Conservation (phyloP, 1,140 invertebrate genomes). For the Matsumurasca onukii region DNA sequence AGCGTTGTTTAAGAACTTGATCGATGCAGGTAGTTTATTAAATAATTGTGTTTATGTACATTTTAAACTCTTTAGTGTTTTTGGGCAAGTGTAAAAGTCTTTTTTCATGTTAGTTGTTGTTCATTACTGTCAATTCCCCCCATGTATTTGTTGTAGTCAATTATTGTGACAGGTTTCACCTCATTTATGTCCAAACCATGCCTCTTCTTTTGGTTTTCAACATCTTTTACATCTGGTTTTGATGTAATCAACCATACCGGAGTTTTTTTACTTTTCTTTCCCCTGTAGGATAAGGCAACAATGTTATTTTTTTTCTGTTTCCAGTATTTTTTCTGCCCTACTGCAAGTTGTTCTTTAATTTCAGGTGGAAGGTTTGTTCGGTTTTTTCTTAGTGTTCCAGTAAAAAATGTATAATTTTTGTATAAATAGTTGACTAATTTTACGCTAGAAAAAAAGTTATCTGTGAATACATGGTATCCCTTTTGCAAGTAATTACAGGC, state of each 20-base stretch:
- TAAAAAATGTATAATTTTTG: not conserved
- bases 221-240: not conserved
- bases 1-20: no score
- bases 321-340: not conserved
- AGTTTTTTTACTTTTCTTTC: not conserved
- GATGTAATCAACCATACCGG: not conserved
- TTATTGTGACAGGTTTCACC: not conserved
- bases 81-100: no score
- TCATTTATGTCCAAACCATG: not conserved
- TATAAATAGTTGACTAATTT: not conserved
- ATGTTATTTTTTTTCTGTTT: not conserved
- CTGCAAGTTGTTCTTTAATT: not conserved
- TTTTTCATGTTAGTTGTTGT: no score
- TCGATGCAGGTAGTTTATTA: no score
- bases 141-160: not conserved
- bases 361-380: not conserved
- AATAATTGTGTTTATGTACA: no score
- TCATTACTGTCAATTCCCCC: not conserved
- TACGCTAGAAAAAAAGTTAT: not conserved
- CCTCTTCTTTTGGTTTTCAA: not conserved
- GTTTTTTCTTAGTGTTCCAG: not conserved
- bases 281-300: not conserved
- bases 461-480: not conserved
- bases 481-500: not conserved
- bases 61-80: no score